A percentile compares a stretch with the other conserved stretches of the same genome.
These are phyloP conservation scores for Polylopha cassiicola DNA, from an alignment of 2,888 invertebrate species.

Conservation along the genomic window DNA sequence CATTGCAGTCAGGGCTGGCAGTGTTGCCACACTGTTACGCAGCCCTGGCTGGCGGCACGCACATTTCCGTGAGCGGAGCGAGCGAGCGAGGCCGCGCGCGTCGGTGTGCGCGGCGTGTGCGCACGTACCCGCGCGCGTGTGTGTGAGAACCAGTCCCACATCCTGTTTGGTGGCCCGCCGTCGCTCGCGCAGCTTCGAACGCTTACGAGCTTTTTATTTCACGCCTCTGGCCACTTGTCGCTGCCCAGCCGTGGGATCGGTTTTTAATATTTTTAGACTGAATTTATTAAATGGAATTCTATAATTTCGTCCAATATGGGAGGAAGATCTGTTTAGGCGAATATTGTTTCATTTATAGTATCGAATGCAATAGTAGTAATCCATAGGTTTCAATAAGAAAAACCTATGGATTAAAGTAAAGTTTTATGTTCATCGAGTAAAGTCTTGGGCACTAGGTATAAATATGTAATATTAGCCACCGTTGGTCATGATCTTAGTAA, in stretches of 20 bases:
- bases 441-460: too few species aligned
- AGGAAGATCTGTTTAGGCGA: too few species aligned
- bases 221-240: conserved; percentile 46
- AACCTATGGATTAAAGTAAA: too few species aligned
- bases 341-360: too few species aligned
- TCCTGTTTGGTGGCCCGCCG: conserved; percentile 74
- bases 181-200: conserved; percentile 59
- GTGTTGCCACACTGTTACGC: conserved; percentile 25
- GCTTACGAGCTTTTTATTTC: conserved; percentile 73
- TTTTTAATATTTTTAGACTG: conserved; percentile 17
- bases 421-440: too few species aligned
- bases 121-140: conserved; percentile 30
- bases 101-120: conserved; percentile 47
- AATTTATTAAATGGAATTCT: too few species aligned
- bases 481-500: too few species aligned
- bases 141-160: conserved; percentile 74
- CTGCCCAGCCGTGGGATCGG: conserved; percentile 12
- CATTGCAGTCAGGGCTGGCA: conserved; percentile 14
- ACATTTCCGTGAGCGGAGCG: conserved; percentile 72
- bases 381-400: too few species aligned
- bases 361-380: too few species aligned
- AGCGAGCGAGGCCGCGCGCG: conserved; percentile 60
- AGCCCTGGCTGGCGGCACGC: conserved; percentile 56
- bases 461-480: too few species aligned
- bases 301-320: too few species aligned